A percentile compares a stretch with the other conserved stretches of the same genome.
Evolutionary conservation across 2,888 invertebrate species (phyloP).

Genomic region (Idaea dimidiata): DNA sequence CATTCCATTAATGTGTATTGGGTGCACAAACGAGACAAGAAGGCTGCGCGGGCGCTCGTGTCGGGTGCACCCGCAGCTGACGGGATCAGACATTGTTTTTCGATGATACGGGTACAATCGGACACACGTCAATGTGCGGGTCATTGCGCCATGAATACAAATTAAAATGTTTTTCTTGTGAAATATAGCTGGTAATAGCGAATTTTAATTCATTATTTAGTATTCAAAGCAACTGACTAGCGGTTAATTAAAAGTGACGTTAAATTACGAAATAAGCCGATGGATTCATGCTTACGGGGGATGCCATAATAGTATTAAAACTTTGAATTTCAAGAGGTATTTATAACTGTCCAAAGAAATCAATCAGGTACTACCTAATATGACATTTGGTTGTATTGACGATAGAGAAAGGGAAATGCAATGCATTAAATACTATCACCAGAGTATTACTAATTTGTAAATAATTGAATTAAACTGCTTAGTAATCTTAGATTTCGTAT

Average conservation of each 20-base stretch:
- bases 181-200: constrained; percentile 27
- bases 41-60: constrained; percentile 72
- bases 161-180: constrained; percentile 52
- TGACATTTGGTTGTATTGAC: neutral
- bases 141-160: constrained; percentile 57
- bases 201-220: constrained; percentile 16
- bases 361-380: no score
- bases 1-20: constrained; percentile 68
- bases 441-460: no score
- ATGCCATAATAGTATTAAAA: neutral
- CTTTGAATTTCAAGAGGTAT: neutral
- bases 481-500: constrained; percentile 13
- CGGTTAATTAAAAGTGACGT: constrained; percentile 16
- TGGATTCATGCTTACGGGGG: constrained; percentile 5
- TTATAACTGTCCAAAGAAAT: neutral
- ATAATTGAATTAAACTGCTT: no score
- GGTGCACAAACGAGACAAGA: constrained; percentile 46
- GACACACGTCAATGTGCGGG: constrained; percentile 53
- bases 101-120: constrained; percentile 64
- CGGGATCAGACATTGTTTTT: constrained; percentile 53
- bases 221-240: constrained; percentile 14
- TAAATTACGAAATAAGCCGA: constrained; percentile 17
- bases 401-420: neutral
- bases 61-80: constrained; percentile 46
- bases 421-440: neutral